Conservation (phyloP, 2,888 invertebrate genomes). For the Drosophila eohydei region DNA sequence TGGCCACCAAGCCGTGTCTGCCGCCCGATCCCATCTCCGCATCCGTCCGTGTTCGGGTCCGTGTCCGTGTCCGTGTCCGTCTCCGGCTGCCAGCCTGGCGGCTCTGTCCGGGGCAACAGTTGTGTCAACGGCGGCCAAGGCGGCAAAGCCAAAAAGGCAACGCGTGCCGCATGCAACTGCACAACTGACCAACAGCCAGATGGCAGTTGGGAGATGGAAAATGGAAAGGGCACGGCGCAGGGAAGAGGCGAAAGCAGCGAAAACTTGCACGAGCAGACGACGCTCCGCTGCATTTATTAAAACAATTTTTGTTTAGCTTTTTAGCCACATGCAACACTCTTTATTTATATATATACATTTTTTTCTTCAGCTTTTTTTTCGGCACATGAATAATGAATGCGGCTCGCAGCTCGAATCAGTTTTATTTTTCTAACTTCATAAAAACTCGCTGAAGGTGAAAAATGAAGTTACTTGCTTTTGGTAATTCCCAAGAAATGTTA, state of each 20-base stretch:
- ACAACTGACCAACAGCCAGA: conserved; percentile 43
- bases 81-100: conserved; percentile 25
- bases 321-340: conserved; percentile 49
- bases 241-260: neutral
- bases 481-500: conserved; percentile 12
- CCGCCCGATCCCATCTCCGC: conserved; percentile 9
- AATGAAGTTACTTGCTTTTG: neutral
- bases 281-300: conserved; percentile 63
- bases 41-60: conserved; percentile 8
- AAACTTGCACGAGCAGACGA: conserved; percentile 32
- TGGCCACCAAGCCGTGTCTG: conserved; percentile 43
- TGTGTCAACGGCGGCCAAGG: conserved; percentile 58
- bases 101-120: conserved; percentile 62
- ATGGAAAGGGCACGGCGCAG: neutral
- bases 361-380: conserved; percentile 19
- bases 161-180: conserved; percentile 73
- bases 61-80: conserved; percentile 1
- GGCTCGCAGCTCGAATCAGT: conserved; percentile 29
- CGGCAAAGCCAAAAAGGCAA: conserved; percentile 45
- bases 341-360: conserved; percentile 9
- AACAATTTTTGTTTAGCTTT: conserved; percentile 65
- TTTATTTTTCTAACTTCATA: conserved; percentile 6
- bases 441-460: conserved; percentile 15
- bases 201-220: neutral
- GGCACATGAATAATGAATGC: conserved; percentile 64